Evolutionary conservation across 2,797 vertebrate species (phyloP), one percentile per base, ranked within the genome.

Genomic region (Sus cebifrons): DNA sequence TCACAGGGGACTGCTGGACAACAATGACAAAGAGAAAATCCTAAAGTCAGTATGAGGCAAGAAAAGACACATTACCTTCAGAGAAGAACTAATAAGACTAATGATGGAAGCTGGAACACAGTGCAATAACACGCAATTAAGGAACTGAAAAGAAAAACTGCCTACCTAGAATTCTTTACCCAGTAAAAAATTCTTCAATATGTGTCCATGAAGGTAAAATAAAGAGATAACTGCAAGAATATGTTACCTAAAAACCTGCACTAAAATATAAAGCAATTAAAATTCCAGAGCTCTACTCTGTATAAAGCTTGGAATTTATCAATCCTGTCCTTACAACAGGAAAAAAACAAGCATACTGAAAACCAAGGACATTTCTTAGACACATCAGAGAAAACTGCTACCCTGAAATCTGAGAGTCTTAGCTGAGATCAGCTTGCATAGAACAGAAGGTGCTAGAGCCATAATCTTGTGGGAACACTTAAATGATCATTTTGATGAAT

Each of bases 251-350:
- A 6, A 79, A 52, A 44, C 36, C 18, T 54, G 20, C 21, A 32
- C 4, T 88, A 70, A 90, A 86, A n/a, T 86, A 77, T 32, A 85
- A 74, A 95, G 25, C 67, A 86, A 77, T 92, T 89, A 78, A 94
- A 94, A 44, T 64, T 88, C 27, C 65, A 91, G 29, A 70, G 13
- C 14, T 75, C 44, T 54, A 67, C 36, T 52, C 40, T 44, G 44
- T 90, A 70, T 89, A 78, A 36, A 83, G 12, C 29, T 84, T 92
- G 78, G 6, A 92, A 40, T 6, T 27, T 27, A 54, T 65, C 44
- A 82, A 2, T 84, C 21, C 49, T 71, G 17, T 68, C 25, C 36
- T 67, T 86, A 89, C 12, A 74, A n/a, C 2, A 95, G 90, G 16
- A 87, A 20, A 90, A 86, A 74, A 64, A 52, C 44, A 17, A 75